Conservation (phyloP, 2,797 vertebrate species). For the Helarctos malayanus region DNA sequence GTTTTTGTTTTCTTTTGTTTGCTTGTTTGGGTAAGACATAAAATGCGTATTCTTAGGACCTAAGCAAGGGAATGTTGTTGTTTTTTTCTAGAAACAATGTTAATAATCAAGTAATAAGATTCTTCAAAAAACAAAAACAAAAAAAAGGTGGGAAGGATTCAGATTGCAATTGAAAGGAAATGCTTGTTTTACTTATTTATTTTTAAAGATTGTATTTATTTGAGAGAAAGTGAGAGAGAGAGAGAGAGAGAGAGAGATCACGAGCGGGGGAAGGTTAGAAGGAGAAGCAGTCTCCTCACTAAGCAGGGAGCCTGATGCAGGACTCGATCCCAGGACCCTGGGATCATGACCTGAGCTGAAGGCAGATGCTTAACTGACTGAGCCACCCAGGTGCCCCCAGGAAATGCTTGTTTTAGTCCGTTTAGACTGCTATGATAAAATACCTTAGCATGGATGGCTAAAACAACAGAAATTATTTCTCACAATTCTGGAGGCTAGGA, state of each 20-base stretch:
- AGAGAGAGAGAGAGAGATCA: no score
- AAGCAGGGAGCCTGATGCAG: no score
- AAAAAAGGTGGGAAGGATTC: background rate
- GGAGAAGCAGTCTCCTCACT: no score
- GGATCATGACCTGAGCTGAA: no score
- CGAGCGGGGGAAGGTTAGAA: no score
- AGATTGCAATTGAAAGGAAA: background rate
- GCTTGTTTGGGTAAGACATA: background rate
- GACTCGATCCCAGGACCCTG: no score
- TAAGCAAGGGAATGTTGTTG: background rate
- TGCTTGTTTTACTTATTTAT: background rate
- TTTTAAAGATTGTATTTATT: no score
- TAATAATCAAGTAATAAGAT: background rate
- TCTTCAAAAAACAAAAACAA: background rate
- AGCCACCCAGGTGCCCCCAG: background rate
- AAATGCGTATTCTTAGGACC: background rate
- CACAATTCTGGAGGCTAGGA: background rate
- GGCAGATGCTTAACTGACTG: no score
- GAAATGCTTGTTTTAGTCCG: background rate
- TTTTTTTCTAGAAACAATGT: background rate
- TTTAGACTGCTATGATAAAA: background rate
- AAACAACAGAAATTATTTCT: background rate
- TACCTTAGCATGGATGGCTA: background rate
- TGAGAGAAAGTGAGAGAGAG: no score
- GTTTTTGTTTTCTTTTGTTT: background rate